Conservation (phyloP, 2,888 invertebrate species). For the Pseudeuparius sepicola region DNA sequence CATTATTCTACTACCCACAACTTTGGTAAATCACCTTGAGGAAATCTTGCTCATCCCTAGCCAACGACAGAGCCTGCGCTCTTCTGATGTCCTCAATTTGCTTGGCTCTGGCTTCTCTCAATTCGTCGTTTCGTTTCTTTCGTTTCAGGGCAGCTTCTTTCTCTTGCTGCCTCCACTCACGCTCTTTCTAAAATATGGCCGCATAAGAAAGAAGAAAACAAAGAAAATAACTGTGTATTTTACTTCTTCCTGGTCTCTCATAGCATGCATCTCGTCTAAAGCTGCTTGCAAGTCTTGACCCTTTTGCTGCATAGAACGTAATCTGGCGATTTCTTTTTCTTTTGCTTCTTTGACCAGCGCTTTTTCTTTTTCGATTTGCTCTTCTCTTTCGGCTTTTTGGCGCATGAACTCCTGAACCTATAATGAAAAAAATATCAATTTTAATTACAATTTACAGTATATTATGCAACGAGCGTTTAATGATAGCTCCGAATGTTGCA, state of each 20-base stretch:
- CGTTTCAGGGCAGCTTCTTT: constrained; percentile 49
- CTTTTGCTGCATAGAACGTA: constrained; percentile 44
- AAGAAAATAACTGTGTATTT: constrained; percentile 5
- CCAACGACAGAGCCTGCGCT: constrained; percentile 55
- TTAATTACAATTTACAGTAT: too few species aligned
- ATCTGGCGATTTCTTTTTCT: constrained; percentile 49
- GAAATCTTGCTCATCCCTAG: constrained; percentile 45
- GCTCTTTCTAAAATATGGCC: constrained; percentile 48
- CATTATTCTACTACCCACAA: constrained; percentile 1
- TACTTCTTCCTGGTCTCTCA: constrained; percentile 45
- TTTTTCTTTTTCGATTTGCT: constrained; percentile 44
- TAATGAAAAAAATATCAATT: constrained; percentile 3
- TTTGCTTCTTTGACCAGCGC: constrained; percentile 47
- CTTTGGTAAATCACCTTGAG: constrained; percentile 27
- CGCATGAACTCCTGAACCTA: constrained; percentile 52
- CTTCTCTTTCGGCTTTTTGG: constrained; percentile 51
- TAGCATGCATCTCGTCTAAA: constrained; percentile 44
- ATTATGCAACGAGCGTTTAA: constrained; percentile 1
- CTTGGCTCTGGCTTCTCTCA: constrained; percentile 39
- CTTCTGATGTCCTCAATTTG: constrained; percentile 46
- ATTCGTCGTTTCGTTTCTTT: constrained; percentile 42
- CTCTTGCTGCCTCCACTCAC: constrained; percentile 58
- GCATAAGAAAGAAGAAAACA: background rate
- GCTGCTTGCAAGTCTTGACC: constrained; percentile 41
- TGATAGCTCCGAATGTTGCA: too few species aligned